Evolutionary conservation across 2,113 vertebrate species (phyloP).

Genomic region (Anser cygnoides): DNA sequence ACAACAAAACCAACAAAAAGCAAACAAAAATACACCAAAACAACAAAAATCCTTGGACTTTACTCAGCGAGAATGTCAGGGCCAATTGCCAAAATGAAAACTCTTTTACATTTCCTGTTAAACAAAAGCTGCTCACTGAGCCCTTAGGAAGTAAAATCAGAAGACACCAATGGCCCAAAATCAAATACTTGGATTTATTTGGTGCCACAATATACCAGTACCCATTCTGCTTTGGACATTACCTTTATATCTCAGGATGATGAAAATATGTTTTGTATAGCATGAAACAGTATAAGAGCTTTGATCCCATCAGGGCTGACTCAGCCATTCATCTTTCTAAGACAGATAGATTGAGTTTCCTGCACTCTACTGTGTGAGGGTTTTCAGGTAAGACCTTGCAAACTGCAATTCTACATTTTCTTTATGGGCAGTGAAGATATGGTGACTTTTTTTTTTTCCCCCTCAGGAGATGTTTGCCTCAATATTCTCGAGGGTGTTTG

Average conservation of each 20-base stretch:
- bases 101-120: background rate
- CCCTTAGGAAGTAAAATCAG: background rate
- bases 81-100: background rate
- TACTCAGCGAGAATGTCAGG: background rate
- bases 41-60: background rate
- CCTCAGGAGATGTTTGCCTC: background rate
- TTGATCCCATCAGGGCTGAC: background rate
- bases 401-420: background rate
- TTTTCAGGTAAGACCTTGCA: background rate
- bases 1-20: too few relatives aligned
- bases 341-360: background rate
- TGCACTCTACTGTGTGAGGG: background rate
- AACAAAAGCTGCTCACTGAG: background rate
- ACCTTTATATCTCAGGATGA: background rate
- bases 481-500: background rate
- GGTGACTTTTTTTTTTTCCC: too few relatives aligned
- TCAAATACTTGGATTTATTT: background rate
- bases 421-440: background rate
- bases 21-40: background rate
- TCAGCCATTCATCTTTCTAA: background rate
- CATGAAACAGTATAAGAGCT: background rate
- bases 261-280: background rate
- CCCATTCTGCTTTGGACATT: background rate
- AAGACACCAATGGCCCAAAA: constrained; percentile 11
- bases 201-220: background rate